Base-by-base conservation (phyloP, 37 sponge, comb jelly and placozoan species). In the Spongilla lacustris region DNA sequence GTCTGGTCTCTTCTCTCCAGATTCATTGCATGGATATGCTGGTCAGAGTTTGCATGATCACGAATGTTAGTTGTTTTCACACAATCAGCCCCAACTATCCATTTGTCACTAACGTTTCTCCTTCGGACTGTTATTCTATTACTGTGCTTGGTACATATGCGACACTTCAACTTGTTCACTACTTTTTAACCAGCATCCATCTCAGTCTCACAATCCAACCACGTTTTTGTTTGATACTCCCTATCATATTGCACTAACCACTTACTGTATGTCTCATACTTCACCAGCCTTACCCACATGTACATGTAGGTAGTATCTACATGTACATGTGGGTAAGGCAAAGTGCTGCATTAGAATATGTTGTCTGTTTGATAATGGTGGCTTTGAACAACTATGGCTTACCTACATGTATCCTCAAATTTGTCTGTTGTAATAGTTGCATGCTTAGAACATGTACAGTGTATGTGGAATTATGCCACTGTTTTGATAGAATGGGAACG, bases 21-120 rank as follows among this genome's bases (percentile, higher is more conserved):
- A 31, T 27, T 8, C 91, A 90, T 90, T 32, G 91, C 85, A 24
- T 85, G 85, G 50, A 71, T 29, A 36, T 90, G 91, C 34, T 90
- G 91, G 50, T 85, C 82, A 38, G 41, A 81, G 37, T 81, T 37
- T 69, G 79, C 81, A 66, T 90, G 91, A 72, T 90, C 91, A 71
- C 91, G 70, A 25, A 90, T 71, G 83, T 90, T 90, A 82, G 82
- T 90, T 73, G 73, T 68, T 34, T 79, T 69, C 17, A 83, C 84
- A 0, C 84, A 89, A 34, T 89, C 49, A 72, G 89, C 89, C 27
- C 84, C 84, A 33, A 87, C 88, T 58, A 86, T 86, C 87, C 87
- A 86, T 76, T 72, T 86, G 73, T 86, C 74, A 36, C 87, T 86
- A 36, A 86, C 79, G 75, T 86, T 79, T 74, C 80, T 86, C 26